phyloP scores from a whole-genome alignment of 1,140 invertebrate species.

The Samia ricini region DNA sequence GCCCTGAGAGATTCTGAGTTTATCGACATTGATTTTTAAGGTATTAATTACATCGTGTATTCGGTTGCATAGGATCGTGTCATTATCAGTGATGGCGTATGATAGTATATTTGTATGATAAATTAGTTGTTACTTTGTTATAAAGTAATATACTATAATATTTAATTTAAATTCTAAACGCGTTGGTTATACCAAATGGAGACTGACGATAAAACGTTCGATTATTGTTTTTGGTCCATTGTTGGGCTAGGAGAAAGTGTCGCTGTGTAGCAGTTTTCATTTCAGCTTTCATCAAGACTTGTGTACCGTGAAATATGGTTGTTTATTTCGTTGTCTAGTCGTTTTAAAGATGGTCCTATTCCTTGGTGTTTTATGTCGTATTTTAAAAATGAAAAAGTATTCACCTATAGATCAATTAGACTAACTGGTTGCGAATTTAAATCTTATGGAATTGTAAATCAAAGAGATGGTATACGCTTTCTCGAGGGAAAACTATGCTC shows the following conservation, averaged over 20 bases:
- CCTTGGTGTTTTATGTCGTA: neutral
- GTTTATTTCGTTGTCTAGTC: neutral
- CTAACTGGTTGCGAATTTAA: neutral
- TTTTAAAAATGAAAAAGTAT: too few relatives aligned
- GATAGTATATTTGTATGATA: neutral
- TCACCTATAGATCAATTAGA: neutral
- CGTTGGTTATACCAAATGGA: neutral
- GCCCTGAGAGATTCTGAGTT: too few relatives aligned
- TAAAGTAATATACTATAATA: neutral
- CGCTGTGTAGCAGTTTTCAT: slow-evolving; percentile 9
- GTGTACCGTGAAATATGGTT: neutral
- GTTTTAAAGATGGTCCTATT: neutral
- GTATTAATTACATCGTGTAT: too few relatives aligned
- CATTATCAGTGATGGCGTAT: neutral
- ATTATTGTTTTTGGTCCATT: slow-evolving; percentile 4
- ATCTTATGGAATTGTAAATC: neutral
- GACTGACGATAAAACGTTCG: neutral
- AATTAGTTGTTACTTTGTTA: neutral
- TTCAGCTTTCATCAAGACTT: neutral
- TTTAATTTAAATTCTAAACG: slow-evolving; percentile 4
- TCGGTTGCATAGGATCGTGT: neutral
- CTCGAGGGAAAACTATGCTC: neutral
- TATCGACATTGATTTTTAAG: too few relatives aligned
- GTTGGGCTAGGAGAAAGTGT: slow-evolving; percentile 10
- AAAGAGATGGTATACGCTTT: neutral